These are phyloP conservation scores for Dasypus novemcinctus DNA, from an alignment of 2,113 vertebrate species.

Conservation along the genomic window DNA sequence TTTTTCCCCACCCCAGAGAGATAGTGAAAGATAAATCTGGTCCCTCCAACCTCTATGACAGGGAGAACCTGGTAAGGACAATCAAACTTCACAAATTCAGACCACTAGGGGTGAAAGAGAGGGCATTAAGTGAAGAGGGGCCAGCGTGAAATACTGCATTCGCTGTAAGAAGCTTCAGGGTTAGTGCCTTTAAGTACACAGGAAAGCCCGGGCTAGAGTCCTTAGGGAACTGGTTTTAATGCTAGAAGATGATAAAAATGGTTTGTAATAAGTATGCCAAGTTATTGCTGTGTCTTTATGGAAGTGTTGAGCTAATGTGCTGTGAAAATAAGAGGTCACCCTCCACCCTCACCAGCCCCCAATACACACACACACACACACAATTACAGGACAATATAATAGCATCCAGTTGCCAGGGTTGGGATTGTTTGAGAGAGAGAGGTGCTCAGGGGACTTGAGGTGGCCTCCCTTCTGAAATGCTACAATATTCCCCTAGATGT, in stretches of 20 bases:
- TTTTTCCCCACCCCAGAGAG: background rate
- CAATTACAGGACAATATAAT: background rate
- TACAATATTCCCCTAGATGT: background rate
- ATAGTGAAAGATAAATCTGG: background rate
- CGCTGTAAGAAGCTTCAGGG: background rate
- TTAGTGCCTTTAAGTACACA: background rate
- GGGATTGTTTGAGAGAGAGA: background rate
- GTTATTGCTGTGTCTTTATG: background rate
- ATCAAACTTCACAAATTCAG: background rate
- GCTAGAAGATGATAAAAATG: background rate
- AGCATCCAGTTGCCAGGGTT: background rate
- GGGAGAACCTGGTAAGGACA: background rate
- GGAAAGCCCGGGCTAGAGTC: background rate
- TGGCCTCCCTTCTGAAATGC: background rate
- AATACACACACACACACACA: too few species aligned
- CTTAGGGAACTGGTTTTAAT: background rate
- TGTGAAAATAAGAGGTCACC: background rate
- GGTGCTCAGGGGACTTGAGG: background rate
- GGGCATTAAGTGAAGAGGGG: background rate
- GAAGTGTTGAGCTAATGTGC: background rate
- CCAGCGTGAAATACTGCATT: background rate
- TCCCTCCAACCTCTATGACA: background rate
- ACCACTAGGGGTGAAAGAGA: too few species aligned
- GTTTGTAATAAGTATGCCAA: background rate
- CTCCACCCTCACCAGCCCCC: too few species aligned